Evolutionary conservation across 2,888 invertebrate species (phyloP).

Genomic region (Mellilla xanthometata): DNA sequence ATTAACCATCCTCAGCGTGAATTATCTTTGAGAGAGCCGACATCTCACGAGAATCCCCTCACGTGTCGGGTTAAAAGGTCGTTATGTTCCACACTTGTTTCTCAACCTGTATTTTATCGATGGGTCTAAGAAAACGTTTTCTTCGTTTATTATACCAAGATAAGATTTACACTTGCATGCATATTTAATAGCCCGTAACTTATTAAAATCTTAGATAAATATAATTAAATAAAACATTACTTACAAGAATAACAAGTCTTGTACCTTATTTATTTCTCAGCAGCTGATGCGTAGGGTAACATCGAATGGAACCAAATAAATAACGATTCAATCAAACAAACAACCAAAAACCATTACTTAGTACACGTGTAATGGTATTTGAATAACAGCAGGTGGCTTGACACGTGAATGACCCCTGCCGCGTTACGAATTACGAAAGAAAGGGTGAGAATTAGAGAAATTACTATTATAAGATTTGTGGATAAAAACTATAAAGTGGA

Average conservation of each 20-base stretch:
- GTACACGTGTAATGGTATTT: slow-evolving; percentile 15
- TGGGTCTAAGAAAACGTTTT: neutral
- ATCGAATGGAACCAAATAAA: slow-evolving; percentile 13
- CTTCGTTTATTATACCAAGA: neutral
- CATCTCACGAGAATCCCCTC: slow-evolving; percentile 34
- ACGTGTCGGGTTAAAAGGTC: slow-evolving; percentile 54
- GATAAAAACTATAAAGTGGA: neutral
- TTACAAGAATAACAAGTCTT: neutral
- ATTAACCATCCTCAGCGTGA: slow-evolving; percentile 25
- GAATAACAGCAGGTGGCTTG: slow-evolving; percentile 29
- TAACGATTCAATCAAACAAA: slow-evolving; percentile 13
- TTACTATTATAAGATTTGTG: neutral
- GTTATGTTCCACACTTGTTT: slow-evolving; percentile 26
- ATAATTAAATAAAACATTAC: no score
- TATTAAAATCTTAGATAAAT: no score
- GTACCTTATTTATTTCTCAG: slow-evolving; percentile 6
- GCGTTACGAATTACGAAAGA: slow-evolving; percentile 18
- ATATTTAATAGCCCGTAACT: no score
- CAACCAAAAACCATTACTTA: slow-evolving; percentile 13
- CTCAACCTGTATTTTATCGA: slow-evolving; percentile 13
- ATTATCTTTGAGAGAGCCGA: slow-evolving; percentile 34
- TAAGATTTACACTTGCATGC: no score
- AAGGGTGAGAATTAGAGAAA: slow-evolving; percentile 15
- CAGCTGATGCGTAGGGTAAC: slow-evolving; percentile 4
- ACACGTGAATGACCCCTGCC: slow-evolving; percentile 27